Conservation (phyloP, 1,140 invertebrate genomes). For the Brachionus rubens region DNA sequence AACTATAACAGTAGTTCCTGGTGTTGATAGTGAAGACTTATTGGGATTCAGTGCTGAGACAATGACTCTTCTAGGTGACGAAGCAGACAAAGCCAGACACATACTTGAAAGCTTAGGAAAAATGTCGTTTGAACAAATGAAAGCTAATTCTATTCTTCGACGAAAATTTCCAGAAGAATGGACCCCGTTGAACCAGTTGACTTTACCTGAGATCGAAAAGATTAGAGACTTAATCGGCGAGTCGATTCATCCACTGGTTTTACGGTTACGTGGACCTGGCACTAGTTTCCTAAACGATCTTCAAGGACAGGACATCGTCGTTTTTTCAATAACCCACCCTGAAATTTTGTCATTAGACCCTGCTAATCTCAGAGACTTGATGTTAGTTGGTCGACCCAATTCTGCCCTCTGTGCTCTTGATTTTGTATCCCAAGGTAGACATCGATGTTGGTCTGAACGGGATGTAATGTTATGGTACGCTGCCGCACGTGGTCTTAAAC, state of each 20-base stretch:
- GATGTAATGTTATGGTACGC: slow-evolving; percentile 18
- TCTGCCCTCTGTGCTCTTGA: slow-evolving; percentile 21
- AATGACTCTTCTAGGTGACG: background rate
- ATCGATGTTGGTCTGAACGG: background rate
- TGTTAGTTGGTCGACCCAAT: slow-evolving; percentile 10
- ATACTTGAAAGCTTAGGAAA: background rate
- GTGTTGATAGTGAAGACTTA: slow-evolving; percentile 18
- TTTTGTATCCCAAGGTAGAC: slow-evolving; percentile 9
- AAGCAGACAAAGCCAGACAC: background rate
- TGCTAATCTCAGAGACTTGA: background rate
- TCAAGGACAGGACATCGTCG: slow-evolving; percentile 9
- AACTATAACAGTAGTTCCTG: background rate
- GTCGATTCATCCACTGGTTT: slow-evolving; percentile 3
- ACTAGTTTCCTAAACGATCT: slow-evolving; percentile 2
- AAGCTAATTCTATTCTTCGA: slow-evolving; percentile 1
- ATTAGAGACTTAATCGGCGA: background rate
- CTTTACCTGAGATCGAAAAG: background rate
- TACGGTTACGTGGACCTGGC: slow-evolving; percentile 5
- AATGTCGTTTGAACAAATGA: background rate
- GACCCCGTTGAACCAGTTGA: background rate
- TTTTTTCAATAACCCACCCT: background rate
- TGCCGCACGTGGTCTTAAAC: background rate
- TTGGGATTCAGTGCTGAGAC: slow-evolving; percentile 18
- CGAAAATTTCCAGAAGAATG: slow-evolving; percentile 17
- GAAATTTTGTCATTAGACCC: background rate